phyloP scores from a whole-genome alignment of 1,140 invertebrate species.

The Pseudachorutes palmiensis region DNA sequence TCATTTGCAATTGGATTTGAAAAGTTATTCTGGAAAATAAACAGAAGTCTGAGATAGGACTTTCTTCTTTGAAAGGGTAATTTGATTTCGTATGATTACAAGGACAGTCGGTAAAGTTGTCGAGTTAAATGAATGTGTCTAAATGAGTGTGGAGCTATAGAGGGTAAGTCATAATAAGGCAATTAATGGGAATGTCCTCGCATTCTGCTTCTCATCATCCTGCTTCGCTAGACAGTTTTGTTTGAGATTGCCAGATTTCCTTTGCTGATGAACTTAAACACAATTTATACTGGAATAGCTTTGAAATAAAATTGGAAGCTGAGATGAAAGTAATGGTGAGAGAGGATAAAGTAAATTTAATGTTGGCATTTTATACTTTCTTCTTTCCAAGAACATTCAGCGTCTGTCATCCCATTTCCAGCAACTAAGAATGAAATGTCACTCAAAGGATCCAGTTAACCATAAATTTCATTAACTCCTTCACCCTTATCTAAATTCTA shows the following conservation, averaged over 20 bases:
- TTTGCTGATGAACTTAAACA: background rate
- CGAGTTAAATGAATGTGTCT: background rate
- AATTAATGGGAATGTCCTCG: background rate
- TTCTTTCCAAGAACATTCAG: too few relatives aligned
- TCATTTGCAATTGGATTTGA: too few relatives aligned
- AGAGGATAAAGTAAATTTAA: too few relatives aligned
- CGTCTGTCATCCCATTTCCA: background rate
- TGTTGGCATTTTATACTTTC: too few relatives aligned
- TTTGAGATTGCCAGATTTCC: too few relatives aligned
- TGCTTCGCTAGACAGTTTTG: too few relatives aligned
- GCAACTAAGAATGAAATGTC: background rate
- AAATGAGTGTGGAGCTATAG: background rate
- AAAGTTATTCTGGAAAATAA: too few relatives aligned
- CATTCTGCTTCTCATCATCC: background rate
- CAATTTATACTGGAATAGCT: too few relatives aligned
- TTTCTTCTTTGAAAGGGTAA: too few relatives aligned
- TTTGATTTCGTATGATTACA: background rate
- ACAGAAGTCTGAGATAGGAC: too few relatives aligned
- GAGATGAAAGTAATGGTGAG: too few relatives aligned
- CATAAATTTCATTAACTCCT: background rate
- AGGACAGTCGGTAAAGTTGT: background rate
- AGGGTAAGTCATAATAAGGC: background rate
- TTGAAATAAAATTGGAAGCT: too few relatives aligned
- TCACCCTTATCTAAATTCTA: background rate
- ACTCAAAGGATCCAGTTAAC: background rate